phyloP scores from a whole-genome alignment of 2,888 invertebrate genomes.

The Cetonia aurata region DNA sequence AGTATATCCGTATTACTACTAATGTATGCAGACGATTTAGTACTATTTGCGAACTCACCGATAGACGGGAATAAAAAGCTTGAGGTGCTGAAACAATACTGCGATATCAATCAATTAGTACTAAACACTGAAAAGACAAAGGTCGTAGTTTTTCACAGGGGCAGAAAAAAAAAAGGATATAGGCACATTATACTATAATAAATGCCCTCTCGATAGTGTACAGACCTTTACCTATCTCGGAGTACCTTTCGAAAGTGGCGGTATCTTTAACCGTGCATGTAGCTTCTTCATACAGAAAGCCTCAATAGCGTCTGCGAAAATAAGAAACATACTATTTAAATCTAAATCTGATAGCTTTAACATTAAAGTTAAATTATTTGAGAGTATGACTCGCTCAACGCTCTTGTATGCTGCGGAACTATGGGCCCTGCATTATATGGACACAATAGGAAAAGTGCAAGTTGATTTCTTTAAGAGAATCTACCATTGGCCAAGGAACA shows the following conservation, averaged over 20 bases:
- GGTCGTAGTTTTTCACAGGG: no score
- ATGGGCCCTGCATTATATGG: slow-evolving; percentile 1
- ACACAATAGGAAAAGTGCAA: slow-evolving; percentile 8
- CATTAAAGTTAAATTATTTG: background rate
- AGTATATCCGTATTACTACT: background rate
- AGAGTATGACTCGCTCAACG: slow-evolving; percentile 6
- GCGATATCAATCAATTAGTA: background rate
- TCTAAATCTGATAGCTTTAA: background rate
- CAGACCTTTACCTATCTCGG: no score
- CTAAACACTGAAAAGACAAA: slow-evolving; percentile 15
- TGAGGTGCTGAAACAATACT: slow-evolving; percentile 2
- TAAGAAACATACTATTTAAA: no score
- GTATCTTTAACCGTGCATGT: no score
- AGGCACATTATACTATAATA: no score
- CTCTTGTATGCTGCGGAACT: background rate
- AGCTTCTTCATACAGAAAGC: no score
- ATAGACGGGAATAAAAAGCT: slow-evolving; percentile 1
- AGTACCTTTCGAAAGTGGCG: no score
- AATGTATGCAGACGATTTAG: slow-evolving; percentile 9
- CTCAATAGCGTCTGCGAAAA: no score
- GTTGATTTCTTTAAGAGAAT: background rate
- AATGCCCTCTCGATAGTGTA: no score
- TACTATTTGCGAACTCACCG: slow-evolving; percentile 12
- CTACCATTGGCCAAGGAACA: slow-evolving; percentile 2
- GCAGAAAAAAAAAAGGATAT: no score